Percentiles rank a stretch among this genome's conserved stretches.
Evolutionary conservation across 1,140 invertebrate species (phyloP).

Genomic region (Drosophila novamexicana): DNA sequence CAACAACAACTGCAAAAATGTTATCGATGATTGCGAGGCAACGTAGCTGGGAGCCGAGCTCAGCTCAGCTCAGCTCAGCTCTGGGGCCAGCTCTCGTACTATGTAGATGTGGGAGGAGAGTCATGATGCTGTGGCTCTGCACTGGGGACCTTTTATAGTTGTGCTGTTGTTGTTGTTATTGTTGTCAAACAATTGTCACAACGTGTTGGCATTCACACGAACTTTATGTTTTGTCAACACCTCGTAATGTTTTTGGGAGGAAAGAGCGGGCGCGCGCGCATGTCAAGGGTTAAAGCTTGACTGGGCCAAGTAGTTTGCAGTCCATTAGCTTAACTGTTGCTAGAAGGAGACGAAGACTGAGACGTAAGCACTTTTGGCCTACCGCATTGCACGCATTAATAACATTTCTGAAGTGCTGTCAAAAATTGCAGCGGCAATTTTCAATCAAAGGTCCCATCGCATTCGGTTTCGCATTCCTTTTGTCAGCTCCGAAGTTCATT

Average conservation of each 20-base stretch:
- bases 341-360: neutral
- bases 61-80: neutral
- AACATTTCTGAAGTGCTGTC: constrained; percentile 58
- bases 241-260: constrained; percentile 36
- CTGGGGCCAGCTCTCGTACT: neutral
- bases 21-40: constrained; percentile 64
- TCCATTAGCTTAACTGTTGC: constrained; percentile 6
- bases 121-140: constrained; percentile 46
- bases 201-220: constrained; percentile 83
- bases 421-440: constrained; percentile 65
- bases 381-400: constrained; percentile 70
- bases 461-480: constrained; percentile 39
- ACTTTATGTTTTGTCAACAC: constrained; percentile 83
- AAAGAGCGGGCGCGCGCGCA: neutral
- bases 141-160: constrained; percentile 66
- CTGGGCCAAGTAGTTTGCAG: constrained; percentile 3
- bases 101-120: constrained; percentile 38
- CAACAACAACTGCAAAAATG: constrained; percentile 59
- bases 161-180: constrained; percentile 37
- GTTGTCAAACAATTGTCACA: constrained; percentile 82
- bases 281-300: constrained; percentile 43
- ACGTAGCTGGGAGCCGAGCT: constrained; percentile 14
- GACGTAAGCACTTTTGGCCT: constrained; percentile 35
- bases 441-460: constrained; percentile 47
- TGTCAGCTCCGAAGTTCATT: constrained; percentile 43